Conservation (phyloP, 2,888 invertebrate genomes). For the Apamea monoglypha region DNA sequence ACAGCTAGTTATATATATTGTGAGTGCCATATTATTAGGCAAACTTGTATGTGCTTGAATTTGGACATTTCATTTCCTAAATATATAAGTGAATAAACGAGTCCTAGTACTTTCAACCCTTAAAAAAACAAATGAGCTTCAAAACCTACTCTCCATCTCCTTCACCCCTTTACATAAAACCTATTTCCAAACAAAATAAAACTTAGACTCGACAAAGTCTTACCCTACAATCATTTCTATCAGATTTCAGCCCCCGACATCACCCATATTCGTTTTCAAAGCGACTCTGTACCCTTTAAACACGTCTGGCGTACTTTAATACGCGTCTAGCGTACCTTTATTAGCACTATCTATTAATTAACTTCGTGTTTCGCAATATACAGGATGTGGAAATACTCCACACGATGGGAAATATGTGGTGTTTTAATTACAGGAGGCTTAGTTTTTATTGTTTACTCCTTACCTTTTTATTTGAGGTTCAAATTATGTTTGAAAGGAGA, state of each 20-base stretch:
- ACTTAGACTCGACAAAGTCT: neutral
- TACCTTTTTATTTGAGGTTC: neutral
- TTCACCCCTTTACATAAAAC: no score
- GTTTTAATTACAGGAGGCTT: neutral
- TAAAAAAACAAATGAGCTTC: neutral
- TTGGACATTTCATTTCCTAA: neutral
- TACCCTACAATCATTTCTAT: slow-evolving; percentile 18
- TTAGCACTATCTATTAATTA: slow-evolving; percentile 44
- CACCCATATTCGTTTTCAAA: slow-evolving; percentile 43
- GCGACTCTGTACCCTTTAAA: slow-evolving; percentile 9
- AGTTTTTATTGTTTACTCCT: neutral
- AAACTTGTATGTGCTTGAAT: neutral
- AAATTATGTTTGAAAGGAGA: neutral
- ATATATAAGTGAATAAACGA: no score
- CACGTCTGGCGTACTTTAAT: neutral
- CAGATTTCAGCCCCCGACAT: slow-evolving; percentile 15
- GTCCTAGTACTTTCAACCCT: neutral
- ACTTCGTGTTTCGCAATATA: slow-evolving; percentile 27
- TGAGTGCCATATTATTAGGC: no score
- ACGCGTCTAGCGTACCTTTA: slow-evolving; percentile 17
- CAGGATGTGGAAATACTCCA: neutral
- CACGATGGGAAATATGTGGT: neutral
- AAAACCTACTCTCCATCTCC: neutral
- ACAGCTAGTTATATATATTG: no score
- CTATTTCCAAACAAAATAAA: slow-evolving; percentile 1